A percentile compares a stretch with the other conserved stretches of the same genome.
Conservation (phyloP, 2,113 vertebrate genomes). For the Nanger granti region DNA sequence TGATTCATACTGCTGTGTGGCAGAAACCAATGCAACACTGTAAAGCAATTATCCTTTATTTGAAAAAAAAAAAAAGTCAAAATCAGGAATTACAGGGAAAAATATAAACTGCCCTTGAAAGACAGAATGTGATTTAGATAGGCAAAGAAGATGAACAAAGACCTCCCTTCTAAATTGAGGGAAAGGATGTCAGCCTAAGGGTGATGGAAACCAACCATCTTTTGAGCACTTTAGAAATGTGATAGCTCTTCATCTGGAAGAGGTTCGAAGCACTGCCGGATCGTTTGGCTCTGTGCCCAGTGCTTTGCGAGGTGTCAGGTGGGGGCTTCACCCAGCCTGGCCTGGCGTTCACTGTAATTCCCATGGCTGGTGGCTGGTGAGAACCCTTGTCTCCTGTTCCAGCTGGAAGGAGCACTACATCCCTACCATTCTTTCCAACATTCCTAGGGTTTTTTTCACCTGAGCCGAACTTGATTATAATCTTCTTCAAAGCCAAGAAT, state of each 20-base stretch:
- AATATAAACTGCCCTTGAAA: not conserved
- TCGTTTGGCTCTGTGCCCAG: not conserved
- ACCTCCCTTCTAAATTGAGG: not conserved
- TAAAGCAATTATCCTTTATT: not conserved
- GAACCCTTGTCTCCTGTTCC: not conserved
- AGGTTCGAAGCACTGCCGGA: not conserved
- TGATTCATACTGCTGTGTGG: not conserved
- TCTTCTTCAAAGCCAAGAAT: slow-evolving; percentile 13
- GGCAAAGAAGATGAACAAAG: not conserved
- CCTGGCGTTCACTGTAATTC: not conserved
- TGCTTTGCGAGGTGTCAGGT: not conserved
- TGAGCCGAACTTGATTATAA: slow-evolving; percentile 32
- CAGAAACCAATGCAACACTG: not conserved
- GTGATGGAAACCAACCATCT: not conserved
- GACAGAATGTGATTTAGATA: not conserved
- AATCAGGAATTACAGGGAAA: not conserved
- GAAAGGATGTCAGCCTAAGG: not conserved
- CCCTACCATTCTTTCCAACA: slow-evolving; percentile 6
- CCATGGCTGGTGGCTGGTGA: not conserved
- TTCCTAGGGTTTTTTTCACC: slow-evolving; percentile 47
- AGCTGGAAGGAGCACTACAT: not conserved
- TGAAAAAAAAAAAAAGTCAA: not conserved
- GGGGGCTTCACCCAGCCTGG: not conserved
- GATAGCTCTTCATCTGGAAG: not conserved
- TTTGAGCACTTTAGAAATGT: not conserved